phyloP scores from a whole-genome alignment of 2,113 vertebrate genomes.

The Pyrgilauda ruficollis region DNA sequence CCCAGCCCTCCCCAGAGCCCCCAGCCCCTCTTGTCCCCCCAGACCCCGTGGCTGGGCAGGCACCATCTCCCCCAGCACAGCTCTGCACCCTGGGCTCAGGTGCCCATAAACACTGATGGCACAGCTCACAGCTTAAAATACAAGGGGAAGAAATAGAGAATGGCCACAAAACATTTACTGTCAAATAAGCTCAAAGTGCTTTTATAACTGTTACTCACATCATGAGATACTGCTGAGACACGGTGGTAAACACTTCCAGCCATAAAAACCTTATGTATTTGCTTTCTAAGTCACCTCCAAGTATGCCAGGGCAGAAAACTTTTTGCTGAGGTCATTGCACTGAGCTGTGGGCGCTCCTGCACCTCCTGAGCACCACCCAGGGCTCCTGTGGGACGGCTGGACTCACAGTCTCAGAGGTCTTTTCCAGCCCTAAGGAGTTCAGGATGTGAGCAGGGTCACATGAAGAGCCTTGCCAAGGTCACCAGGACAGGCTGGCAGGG shows the following conservation, averaged over 20 bases:
- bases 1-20: too few species aligned
- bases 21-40: too few species aligned
- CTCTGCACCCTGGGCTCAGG: not conserved
- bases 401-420: fast-evolving
- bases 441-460: fast-evolving
- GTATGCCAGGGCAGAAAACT: not conserved
- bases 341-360: not conserved
- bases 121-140: not conserved
- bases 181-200: not conserved
- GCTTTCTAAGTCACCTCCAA: not conserved
- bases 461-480: not conserved
- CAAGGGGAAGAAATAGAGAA: not conserved
- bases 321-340: fast-evolving
- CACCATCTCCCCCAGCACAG: not conserved
- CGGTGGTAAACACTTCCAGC: not conserved
- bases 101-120: not conserved
- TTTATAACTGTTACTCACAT: not conserved
- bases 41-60: too few species aligned
- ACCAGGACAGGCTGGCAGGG: not conserved
- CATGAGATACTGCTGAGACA: not conserved
- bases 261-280: not conserved
- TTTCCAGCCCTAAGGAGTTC: fast-evolving
- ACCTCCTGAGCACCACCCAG: fast-evolving
- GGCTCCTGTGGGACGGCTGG: not conserved
- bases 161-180: not conserved